Evolutionary conservation across 2,113 vertebrate genomes (phyloP).

Genomic region (Accipiter cooperii): DNA sequence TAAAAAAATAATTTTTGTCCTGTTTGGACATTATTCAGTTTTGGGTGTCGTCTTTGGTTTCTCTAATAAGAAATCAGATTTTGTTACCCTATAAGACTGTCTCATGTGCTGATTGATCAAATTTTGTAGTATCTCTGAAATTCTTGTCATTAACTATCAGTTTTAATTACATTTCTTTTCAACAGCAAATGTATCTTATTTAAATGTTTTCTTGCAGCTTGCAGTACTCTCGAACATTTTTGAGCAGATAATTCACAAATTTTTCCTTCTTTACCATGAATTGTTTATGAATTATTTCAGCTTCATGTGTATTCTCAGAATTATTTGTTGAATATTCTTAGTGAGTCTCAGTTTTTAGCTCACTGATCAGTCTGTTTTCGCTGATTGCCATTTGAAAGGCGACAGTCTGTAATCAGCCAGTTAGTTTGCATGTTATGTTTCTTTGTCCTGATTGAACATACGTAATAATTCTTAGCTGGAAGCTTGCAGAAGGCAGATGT

Average conservation of each 20-base stretch:
- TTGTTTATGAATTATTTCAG: background rate
- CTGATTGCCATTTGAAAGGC: background rate
- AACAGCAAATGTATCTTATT: background rate
- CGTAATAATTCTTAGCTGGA: background rate
- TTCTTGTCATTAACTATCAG: background rate
- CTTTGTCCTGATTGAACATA: background rate
- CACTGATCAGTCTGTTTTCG: background rate
- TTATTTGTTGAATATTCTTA: background rate
- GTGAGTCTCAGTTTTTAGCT: background rate
- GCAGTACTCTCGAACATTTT: background rate
- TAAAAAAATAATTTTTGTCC: background rate
- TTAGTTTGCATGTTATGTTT: background rate
- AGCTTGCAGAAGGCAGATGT: background rate
- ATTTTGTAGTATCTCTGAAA: background rate
- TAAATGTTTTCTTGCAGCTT: background rate
- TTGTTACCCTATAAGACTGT: background rate
- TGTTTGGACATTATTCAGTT: background rate
- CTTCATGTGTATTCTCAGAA: background rate
- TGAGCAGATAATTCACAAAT: background rate
- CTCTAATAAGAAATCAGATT: background rate
- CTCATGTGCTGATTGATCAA: background rate
- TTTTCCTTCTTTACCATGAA: background rate
- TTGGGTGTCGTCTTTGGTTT: background rate
- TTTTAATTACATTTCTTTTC: background rate
- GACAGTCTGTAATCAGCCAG: background rate